A percentile compares a stretch with the other conserved stretches of the same genome.
These are phyloP conservation scores for Microctonus aethiopoides DNA, from an alignment of 2,888 invertebrate genomes.

Conservation along the genomic window DNA sequence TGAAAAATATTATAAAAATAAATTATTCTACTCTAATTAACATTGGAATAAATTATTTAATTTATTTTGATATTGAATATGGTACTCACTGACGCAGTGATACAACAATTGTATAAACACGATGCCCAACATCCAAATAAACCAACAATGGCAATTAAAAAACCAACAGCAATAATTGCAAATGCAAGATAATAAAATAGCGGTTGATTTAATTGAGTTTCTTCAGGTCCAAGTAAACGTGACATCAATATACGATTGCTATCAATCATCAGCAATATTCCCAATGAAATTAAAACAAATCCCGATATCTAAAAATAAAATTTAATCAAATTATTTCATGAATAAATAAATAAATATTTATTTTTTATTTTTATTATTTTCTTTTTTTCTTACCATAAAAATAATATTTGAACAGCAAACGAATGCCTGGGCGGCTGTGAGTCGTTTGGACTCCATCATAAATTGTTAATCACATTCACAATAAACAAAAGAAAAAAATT, in stretches of 20 bases:
- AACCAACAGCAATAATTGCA: conserved; percentile 76
- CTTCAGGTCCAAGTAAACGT: conserved; percentile 75
- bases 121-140: conserved; percentile 86
- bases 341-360: neutral
- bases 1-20: neutral
- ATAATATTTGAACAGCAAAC: conserved; percentile 63
- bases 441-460: conserved; percentile 28
- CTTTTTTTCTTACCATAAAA: conserved; percentile 57
- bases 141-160: conserved; percentile 76
- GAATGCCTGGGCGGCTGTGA: conserved; percentile 54
- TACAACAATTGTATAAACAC: conserved; percentile 79
- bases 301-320: conserved; percentile 76
- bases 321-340: conserved; percentile 2
- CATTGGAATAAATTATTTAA: neutral
- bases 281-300: conserved; percentile 76
- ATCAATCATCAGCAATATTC: conserved; percentile 79
- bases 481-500: neutral
- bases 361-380: neutral
- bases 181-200: conserved; percentile 82
- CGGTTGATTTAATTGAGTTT: conserved; percentile 75
- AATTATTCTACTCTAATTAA: conserved; percentile 3
- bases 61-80: neutral
- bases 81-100: conserved; percentile 75
- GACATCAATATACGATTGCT: conserved; percentile 78
- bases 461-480: conserved; percentile 19